Base-by-base conservation (phyloP, 2,797 vertebrate genomes). In the Intellagama lesueurii region DNA sequence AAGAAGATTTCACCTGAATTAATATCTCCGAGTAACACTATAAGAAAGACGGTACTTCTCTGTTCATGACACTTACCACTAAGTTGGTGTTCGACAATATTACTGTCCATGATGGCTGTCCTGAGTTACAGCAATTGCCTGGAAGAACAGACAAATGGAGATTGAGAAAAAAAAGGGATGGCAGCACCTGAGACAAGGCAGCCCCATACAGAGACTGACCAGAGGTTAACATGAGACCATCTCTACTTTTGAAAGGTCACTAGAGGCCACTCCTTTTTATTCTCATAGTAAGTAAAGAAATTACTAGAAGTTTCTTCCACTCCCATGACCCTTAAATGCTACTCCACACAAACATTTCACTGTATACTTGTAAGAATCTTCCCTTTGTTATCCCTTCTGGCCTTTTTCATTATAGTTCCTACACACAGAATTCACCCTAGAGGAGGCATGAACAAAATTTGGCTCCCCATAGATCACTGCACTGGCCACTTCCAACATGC, bases 51-150 rank as follows among this genome's bases (percentile, higher is more conserved):
- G 26, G 81, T 49, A 22, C n/a, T 40, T 76, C 56, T 19, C 28
- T 47, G 35, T 69, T 68, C 14, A 47, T 26, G 24, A 77, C 69
- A 96, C 96, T 96, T 92, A 96, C 96, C 93, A 0, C 89, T 94
- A 7, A 86, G 7, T 40, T 2, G 95, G 66, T 92, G 86, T 32
- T 94, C 91, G 85, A 91, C 89, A 0, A 76, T 8, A 22, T 91
- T 95, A 3, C 3, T 14, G 87, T 96, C 96, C 96, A 96, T 96
- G 93, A 90, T 94, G 35, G 81, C 69, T 6, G 24, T 90, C 89
- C 86, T 85, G 73, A 0, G 0, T 44, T 4, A 88, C 52, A 7
- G 1, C 86, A 85, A 70, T 87, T 35, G 88, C 90, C 95, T 94
- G 89, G 79, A 73, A 79, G 0, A 77, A 16, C 0, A 77, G 11